A percentile compares a stretch with the other conserved stretches of the same genome.
Conservation (phyloP, 2,888 invertebrate species). For the Baronia brevicornis region DNA sequence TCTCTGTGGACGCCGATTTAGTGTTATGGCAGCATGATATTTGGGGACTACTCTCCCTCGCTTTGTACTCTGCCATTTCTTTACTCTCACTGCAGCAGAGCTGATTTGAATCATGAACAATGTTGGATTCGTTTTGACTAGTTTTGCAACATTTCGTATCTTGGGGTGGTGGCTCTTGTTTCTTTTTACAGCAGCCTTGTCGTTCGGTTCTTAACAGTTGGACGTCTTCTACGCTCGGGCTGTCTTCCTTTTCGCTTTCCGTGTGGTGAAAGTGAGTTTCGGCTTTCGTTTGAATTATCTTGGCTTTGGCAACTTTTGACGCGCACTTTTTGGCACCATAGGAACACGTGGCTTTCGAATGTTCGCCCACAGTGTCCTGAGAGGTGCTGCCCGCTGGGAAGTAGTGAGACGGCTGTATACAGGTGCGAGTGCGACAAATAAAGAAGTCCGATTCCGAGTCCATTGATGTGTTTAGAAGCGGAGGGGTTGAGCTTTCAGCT, state of each 20-base stretch:
- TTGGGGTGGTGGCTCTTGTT: conserved; percentile 40
- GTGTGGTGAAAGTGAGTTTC: conserved; percentile 31
- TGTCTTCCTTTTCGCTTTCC: conserved; percentile 50
- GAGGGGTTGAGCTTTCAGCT: conserved; percentile 64
- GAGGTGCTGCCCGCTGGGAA: conserved; percentile 46
- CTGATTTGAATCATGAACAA: conserved; percentile 21
- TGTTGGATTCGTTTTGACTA: conserved; percentile 24
- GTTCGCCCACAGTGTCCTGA: conserved; percentile 28
- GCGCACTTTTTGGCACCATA: conserved; percentile 61
- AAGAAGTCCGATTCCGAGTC: conserved; percentile 57
- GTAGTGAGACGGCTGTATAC: conserved; percentile 65
- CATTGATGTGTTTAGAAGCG: conserved; percentile 45
- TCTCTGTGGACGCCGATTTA: conserved; percentile 40
- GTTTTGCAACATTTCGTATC: conserved; percentile 29
- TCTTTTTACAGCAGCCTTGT: conserved; percentile 44
- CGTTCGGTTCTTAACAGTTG: conserved; percentile 45
- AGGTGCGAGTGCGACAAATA: conserved; percentile 58
- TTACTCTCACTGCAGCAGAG: conserved; percentile 25
- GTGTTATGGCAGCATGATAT: conserved; percentile 53
- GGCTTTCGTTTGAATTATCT: conserved; percentile 27
- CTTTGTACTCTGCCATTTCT: conserved; percentile 22
- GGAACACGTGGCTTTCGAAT: conserved; percentile 39
- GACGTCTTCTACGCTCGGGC: conserved; percentile 52
- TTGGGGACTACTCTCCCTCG: conserved; percentile 52
- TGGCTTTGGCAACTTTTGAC: conserved; percentile 52